These are phyloP conservation scores for Drosophila serrata DNA, from an alignment of 1,140 invertebrate genomes.

Conservation along the genomic window DNA sequence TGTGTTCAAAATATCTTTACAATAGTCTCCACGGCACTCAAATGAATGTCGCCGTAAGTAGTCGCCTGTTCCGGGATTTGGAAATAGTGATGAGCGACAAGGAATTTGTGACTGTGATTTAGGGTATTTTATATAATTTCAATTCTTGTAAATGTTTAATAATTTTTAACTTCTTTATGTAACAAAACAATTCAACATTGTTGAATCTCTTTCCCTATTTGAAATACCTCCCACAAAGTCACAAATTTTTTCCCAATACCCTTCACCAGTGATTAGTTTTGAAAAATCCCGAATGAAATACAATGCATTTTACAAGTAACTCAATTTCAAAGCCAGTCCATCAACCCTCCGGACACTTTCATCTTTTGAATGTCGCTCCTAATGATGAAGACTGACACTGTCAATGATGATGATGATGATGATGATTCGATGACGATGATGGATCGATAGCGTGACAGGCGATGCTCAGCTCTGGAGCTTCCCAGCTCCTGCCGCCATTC, in stretches of 20 bases:
- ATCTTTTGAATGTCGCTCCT: slow-evolving; percentile 46
- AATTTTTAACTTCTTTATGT: too few species aligned
- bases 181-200: not conserved
- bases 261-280: slow-evolving; percentile 9
- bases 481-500: slow-evolving; percentile 1
- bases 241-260: not conserved
- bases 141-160: too few species aligned
- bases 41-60: slow-evolving; percentile 72
- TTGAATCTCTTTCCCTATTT: not conserved
- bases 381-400: slow-evolving; percentile 46
- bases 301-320: slow-evolving; percentile 16
- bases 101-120: not conserved
- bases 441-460: slow-evolving; percentile 63
- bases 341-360: slow-evolving; percentile 44
- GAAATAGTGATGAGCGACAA: slow-evolving; percentile 39
- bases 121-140: too few species aligned
- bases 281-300: not conserved
- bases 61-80: slow-evolving; percentile 25
- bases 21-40: slow-evolving; percentile 64
- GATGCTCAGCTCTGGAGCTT: slow-evolving; percentile 41
- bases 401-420: not conserved
- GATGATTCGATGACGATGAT: slow-evolving; percentile 58
- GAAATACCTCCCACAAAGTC: not conserved
- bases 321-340: slow-evolving; percentile 37
- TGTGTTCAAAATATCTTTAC: slow-evolving; percentile 73